These are phyloP conservation scores for Keiferia lycopersicella DNA, from an alignment of 2,888 invertebrate genomes.

Conservation along the genomic window DNA sequence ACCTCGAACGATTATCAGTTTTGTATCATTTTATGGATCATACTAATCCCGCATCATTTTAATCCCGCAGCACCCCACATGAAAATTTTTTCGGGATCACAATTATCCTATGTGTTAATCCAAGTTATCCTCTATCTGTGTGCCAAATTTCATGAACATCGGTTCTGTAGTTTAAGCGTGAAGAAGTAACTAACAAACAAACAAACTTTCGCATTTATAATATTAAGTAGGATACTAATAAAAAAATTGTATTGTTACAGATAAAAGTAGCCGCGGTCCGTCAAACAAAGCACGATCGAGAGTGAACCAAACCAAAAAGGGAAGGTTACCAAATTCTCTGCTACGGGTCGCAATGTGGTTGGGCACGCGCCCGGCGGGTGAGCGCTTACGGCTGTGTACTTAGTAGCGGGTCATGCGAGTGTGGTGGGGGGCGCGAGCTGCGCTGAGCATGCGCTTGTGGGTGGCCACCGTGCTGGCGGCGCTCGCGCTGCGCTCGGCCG, in stretches of 20 bases:
- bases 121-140: too few species aligned
- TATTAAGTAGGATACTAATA: too few species aligned
- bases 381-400: slow-evolving; percentile 63
- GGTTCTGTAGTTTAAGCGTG: too few species aligned
- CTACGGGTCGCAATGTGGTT: slow-evolving; percentile 65
- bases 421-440: slow-evolving; percentile 64
- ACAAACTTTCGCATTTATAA: too few species aligned
- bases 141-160: too few species aligned
- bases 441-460: slow-evolving; percentile 71
- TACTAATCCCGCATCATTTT: too few species aligned
- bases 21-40: too few species aligned
- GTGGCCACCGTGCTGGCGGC: slow-evolving; percentile 69
- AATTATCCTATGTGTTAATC: too few species aligned
- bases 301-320: slow-evolving; percentile 33
- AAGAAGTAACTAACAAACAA: too few species aligned
- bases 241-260: slow-evolving; percentile 15
- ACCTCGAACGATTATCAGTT: not conserved
- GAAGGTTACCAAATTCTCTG: slow-evolving; percentile 35
- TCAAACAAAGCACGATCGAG: not conserved
- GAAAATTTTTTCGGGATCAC: too few species aligned
- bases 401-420: slow-evolving; percentile 64
- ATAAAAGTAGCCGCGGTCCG: not conserved
- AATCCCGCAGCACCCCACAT: too few species aligned
- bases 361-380: slow-evolving; percentile 67
- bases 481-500: slow-evolving; percentile 67